Evolutionary conservation across 2,113 vertebrate species (phyloP).

Genomic region (Rhineura floridana): DNA sequence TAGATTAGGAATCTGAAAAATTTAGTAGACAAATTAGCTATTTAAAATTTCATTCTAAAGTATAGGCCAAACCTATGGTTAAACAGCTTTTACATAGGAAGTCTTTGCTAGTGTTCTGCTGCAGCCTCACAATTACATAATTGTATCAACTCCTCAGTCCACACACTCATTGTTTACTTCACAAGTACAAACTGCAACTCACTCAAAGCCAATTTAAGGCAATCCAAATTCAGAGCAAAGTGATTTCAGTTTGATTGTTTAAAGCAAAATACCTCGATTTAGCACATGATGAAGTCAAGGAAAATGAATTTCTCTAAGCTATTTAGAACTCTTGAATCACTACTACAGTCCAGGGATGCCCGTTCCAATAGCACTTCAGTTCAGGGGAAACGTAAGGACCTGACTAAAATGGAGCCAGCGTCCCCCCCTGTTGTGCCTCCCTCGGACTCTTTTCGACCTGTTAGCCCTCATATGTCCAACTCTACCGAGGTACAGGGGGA

Average conservation of each 20-base stretch:
- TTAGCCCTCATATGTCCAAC: too few species aligned
- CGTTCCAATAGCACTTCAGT: too few species aligned
- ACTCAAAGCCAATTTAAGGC: neutral
- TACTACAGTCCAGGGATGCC: too few species aligned
- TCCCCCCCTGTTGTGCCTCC: too few species aligned
- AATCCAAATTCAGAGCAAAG: neutral
- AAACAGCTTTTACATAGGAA: neutral
- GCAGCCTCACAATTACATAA: neutral
- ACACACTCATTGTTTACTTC: neutral
- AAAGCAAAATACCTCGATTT: too few species aligned
- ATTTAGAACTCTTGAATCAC: too few species aligned
- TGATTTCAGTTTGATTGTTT: neutral
- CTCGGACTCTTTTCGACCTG: too few species aligned
- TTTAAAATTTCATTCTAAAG: slow-evolving; percentile 37
- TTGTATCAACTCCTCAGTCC: neutral
- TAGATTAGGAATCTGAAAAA: slow-evolving; percentile 36
- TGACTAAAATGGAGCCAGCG: too few species aligned
- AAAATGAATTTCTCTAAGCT: too few species aligned
- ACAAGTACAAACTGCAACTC: neutral
- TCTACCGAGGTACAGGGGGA: too few species aligned
- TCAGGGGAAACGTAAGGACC: too few species aligned
- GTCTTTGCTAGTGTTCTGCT: neutral
- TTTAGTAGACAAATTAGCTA: slow-evolving; percentile 28
- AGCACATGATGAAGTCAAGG: too few species aligned
- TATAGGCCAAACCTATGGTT: neutral